Base-by-base conservation (phyloP, 2,888 invertebrate genomes). In the Disparrhopalites patrizii region DNA sequence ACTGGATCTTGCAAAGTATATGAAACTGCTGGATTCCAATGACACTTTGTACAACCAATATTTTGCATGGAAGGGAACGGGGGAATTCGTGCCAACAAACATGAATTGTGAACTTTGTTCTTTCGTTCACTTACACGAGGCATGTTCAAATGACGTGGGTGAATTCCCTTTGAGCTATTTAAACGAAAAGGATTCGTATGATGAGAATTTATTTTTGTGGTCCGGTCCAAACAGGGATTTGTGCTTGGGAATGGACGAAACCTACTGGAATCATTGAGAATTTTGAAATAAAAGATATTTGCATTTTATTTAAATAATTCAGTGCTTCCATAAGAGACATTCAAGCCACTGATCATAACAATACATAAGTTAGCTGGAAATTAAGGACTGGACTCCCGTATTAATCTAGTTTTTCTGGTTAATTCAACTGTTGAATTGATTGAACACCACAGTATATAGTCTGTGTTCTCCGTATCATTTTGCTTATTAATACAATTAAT, bases 21-120 rank as follows among this genome's bases (percentile, higher is more conserved):
- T 58, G 25, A 1, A 3, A 1, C 18, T 43, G 7, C 43, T 58
- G 3, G 15, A 58, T 18, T 13, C 43, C 10, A 58, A 58, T 43
- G 58, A 58, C 27, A 43, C 58, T 10, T 30, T 58, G 1, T 58
- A 58, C 58, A 58, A 58, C 20, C 43, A 43, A 58, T 58, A 58
- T 47, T 58, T 58, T 43, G 28, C 25, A 5, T 58, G 58, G 58
- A 58, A 58, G 18, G 27, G 23, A 1, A 40, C 40, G 2, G 58
- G 58, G 2, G 38, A 28, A 25, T 47, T 58, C 15, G 30, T 27
- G 1, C 25, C 23, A 1, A 28, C 27, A 3, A 43, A 18, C 20
- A 23, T n/a, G 7, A 20, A 20, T 7, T 47, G 47, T 23, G 47
- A 47, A 47, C 20, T 47, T 47, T 47, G 47, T 13, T 10, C 47